Conservation (phyloP, 2,888 invertebrate genomes). For the Trissonchulus latispiculum region DNA sequence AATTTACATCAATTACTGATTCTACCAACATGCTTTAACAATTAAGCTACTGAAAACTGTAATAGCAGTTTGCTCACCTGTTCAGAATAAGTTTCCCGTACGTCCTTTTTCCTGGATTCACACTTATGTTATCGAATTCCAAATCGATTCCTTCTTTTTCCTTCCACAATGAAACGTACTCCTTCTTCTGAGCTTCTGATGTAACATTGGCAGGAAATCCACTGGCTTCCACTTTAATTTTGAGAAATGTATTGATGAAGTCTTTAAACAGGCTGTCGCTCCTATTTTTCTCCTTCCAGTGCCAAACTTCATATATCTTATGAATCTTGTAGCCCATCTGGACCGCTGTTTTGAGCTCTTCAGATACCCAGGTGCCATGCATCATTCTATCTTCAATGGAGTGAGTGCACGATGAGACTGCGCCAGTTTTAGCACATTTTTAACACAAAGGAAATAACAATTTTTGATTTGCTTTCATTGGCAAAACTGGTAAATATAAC, state of each 20-base stretch:
- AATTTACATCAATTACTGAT: too few relatives aligned
- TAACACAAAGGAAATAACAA: conserved; percentile 34
- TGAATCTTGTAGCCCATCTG: background rate
- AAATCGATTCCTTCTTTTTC: conserved; percentile 3
- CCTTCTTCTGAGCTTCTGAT: background rate
- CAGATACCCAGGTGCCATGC: background rate
- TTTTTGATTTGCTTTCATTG: conserved; percentile 30
- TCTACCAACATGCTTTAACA: too few relatives aligned
- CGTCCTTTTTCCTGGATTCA: background rate
- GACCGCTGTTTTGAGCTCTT: background rate
- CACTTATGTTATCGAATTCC: background rate
- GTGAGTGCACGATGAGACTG: conserved; percentile 21
- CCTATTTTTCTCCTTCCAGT: background rate
- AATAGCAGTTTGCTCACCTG: too few relatives aligned
- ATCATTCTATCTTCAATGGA: background rate
- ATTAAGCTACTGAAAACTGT: too few relatives aligned
- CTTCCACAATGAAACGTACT: background rate
- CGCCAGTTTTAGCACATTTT: conserved; percentile 32
- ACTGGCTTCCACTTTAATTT: too few relatives aligned
- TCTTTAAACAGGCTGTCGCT: background rate
- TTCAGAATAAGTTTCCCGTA: background rate
- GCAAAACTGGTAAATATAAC: conserved; percentile 36
- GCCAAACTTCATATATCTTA: conserved; percentile 1
- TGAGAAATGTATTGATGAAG: background rate
- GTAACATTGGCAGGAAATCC: too few relatives aligned